Base-by-base conservation (phyloP, 2,113 vertebrate species). In the Pandion haliaetus region DNA sequence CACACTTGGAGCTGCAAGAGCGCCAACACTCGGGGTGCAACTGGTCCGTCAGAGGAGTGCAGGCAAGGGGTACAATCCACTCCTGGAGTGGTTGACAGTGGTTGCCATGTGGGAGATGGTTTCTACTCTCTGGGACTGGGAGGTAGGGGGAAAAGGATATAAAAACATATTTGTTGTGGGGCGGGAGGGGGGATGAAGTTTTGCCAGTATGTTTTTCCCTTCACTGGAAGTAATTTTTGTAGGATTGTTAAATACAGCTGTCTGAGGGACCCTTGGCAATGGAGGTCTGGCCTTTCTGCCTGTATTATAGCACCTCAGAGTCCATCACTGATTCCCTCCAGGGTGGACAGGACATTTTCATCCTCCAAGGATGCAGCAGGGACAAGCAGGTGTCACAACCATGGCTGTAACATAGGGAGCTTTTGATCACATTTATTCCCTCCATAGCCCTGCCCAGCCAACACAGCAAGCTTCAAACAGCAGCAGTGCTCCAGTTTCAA, bases 401-500 rank as follows among this genome's bases (percentile, higher is more conserved):
- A 6, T 40, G 31, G 47, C 70, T 77, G 82, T 72, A n/a, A 85
- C 36, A 34, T 3, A 76, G 52, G 78, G 71, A 92, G 42, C 38
- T 90, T 77, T 49, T 95, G 49, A 85, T 54, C n/a, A 57, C n/a
- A 14, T 97, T 97, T 95, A 25, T 90, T 96, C 70, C 87, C 61
- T 97, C 81, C 54, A 1, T 67, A 99, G 99, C 97, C 97, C 50
- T 99, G 99, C 96, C 98, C 98, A 77, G 98, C 97, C 89, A 98
- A 98, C 86, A 98, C 98, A 67, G 97, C 98, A 55, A 98, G 99
- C 96, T 99, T 99, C 97, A 99, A 99, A 95, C 98, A 99, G 91
- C 99, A 99, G 95, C 99, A 99, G 97, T 99, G 99, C 94, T 99
- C 99, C 86, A 98, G 98, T 36, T 99, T 99, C 96, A 99, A 99